Conservation (phyloP, 2,888 invertebrate species). For the Gryllus longicercus region DNA sequence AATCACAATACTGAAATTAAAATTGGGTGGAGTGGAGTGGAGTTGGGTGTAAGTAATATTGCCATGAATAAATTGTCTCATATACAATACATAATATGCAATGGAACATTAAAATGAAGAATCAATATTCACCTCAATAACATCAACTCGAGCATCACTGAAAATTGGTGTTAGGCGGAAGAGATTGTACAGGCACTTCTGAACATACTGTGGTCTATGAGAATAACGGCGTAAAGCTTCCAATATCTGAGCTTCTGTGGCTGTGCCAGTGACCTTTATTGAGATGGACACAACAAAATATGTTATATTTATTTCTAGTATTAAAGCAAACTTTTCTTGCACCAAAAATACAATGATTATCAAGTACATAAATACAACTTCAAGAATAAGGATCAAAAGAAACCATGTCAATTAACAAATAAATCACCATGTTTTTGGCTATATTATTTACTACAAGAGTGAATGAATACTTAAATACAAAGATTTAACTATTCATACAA, state of each 20-base stretch:
- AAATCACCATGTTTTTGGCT: too few species aligned
- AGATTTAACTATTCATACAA: not conserved
- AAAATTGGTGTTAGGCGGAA: conserved; percentile 54
- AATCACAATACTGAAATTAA: too few species aligned
- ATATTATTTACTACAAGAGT: too few species aligned
- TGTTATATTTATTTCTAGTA: not conserved
- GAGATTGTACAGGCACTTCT: conserved; percentile 64
- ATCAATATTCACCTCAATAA: conserved; percentile 55
- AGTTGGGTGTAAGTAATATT: not conserved
- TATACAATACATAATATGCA: not conserved
- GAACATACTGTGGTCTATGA: conserved; percentile 58
- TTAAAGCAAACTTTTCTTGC: too few species aligned
- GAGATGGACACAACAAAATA: not conserved
- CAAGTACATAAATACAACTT: too few species aligned
- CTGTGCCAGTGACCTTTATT: conserved; percentile 54
- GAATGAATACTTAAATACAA: too few species aligned
- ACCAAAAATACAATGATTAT: too few species aligned
- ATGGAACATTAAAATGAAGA: not conserved
- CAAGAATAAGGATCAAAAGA: too few species aligned
- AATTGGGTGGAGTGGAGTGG: too few species aligned
- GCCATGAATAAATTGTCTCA: not conserved
- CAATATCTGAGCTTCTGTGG: conserved; percentile 55
- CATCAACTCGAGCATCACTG: conserved; percentile 57
- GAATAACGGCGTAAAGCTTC: conserved; percentile 58
- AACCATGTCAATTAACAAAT: too few species aligned